Evolutionary conservation across 2,113 vertebrate species (phyloP), one percentile per base, ranked within the genome.

Genomic region (Clinocottus analis): DNA sequence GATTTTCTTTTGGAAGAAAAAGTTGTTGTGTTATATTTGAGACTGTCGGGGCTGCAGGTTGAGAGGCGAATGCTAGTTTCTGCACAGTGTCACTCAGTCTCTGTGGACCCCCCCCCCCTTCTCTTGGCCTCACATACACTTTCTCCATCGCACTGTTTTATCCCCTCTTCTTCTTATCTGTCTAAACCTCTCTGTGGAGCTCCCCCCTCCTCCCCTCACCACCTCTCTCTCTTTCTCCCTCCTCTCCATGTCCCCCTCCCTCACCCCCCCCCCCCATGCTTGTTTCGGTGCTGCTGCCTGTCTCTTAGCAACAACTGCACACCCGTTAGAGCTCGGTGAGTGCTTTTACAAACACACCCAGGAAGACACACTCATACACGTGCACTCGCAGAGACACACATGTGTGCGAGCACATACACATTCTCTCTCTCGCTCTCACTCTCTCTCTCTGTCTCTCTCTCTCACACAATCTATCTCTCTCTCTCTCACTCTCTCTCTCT

Each of bases 281-380:
- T 94, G 93, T 92, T 93, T 94, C 93, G 60, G 87, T 92, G 93
- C 96, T 96, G 96, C 97, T 97, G 97, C 96, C 89, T 96, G 98
- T 99, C 97, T 98, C 98, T 98, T 99, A 98, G 97, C 98, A 98
- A 99, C 98, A 96, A 96, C 97, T 96, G 96, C 96, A 96, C 96
- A 98, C 96, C 97, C 97, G 96, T 96, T 96, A 96, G 97, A 97
- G 97, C 96, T 96, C 96, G 95, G 96, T 90, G 95, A 97, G 94
- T 96, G 97, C 97, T 96, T 97, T 96, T 56, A 96, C 96, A 96
- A 96, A 94, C 92, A 94, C 94, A 95, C 93, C 90, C 94, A 91
- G 92, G 90, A 91, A 94, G 91, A 94, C 87, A 88, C 90, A 90
- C 88, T 72, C 70, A 11, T 56, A 37, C 84, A 72, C 69, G 45